Evolutionary conservation across 2,113 vertebrate species (phyloP).

Genomic region (Platysteira castanea): DNA sequence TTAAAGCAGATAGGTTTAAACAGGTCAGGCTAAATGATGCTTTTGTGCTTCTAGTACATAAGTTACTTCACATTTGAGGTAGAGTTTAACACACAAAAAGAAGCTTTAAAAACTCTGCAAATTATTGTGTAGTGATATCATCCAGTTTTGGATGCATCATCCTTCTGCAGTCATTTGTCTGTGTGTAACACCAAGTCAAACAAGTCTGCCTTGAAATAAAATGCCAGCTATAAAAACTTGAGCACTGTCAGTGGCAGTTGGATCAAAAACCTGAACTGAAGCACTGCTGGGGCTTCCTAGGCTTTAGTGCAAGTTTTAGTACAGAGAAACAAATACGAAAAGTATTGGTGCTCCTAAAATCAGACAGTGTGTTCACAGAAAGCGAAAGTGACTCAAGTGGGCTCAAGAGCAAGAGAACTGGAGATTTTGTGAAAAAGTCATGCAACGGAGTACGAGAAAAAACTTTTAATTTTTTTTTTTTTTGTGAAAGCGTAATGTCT

Average conservation of each 20-base stretch:
- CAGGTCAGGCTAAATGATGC: not conserved
- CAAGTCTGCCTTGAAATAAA: not conserved
- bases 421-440: not conserved
- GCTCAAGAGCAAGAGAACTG: not conserved
- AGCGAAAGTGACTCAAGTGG: rapidly evolving
- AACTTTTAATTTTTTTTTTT: rapidly evolving
- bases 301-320: not conserved
- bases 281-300: not conserved
- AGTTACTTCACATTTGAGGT: not conserved
- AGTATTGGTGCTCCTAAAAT: not conserved
- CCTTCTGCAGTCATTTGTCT: not conserved
- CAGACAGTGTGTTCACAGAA: not conserved
- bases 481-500: not conserved
- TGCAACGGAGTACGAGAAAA: not conserved
- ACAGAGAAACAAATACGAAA: not conserved
- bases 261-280: not conserved
- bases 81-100: not conserved
- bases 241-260: not conserved
- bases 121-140: not conserved
- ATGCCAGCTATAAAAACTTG: not conserved
- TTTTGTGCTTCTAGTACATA: not conserved
- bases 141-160: not conserved
- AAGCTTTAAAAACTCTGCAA: not conserved
- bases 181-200: rapidly evolving
- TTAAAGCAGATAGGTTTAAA: not conserved